Evolutionary conservation across 2,797 vertebrate genomes (phyloP).

Genomic region (Anguilla pacifica): DNA sequence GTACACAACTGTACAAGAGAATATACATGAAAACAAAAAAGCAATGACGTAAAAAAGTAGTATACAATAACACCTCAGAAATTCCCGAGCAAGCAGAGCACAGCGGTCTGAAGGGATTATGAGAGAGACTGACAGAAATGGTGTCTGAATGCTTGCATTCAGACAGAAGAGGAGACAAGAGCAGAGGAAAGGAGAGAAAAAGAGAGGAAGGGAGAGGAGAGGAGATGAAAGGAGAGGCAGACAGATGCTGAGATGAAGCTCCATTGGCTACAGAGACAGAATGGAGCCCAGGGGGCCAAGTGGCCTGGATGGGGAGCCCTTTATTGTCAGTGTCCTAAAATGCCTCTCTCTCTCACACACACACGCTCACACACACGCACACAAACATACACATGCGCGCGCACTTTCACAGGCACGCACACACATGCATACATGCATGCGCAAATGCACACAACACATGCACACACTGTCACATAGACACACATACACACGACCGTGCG

Average conservation of each 20-base stretch:
- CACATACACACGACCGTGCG: background rate
- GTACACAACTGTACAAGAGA: background rate
- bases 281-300: slow-evolving; percentile 45
- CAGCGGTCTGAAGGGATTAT: background rate
- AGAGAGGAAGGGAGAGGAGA: background rate
- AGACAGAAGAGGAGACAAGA: background rate
- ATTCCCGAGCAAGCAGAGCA: background rate
- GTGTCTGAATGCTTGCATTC: background rate
- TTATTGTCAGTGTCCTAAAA: slow-evolving; percentile 63
- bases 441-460: too few species aligned
- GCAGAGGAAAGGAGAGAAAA: background rate
- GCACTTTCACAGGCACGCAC: background rate
- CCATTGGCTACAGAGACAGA: slow-evolving; percentile 48
- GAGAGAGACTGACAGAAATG: background rate
- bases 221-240: slow-evolving; percentile 43
- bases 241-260: slow-evolving; percentile 63
- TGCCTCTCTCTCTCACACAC: slow-evolving; percentile 42
- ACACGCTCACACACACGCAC: background rate
- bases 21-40: background rate
- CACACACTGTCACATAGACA: too few species aligned
- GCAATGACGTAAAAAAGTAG: too few species aligned
- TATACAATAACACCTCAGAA: background rate
- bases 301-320: slow-evolving; percentile 61
- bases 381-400: background rate
- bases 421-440: too few species aligned